Evolutionary conservation across 2,113 vertebrate species (phyloP), one percentile per base, ranked within the genome.

Genomic region (Mixornis gularis): DNA sequence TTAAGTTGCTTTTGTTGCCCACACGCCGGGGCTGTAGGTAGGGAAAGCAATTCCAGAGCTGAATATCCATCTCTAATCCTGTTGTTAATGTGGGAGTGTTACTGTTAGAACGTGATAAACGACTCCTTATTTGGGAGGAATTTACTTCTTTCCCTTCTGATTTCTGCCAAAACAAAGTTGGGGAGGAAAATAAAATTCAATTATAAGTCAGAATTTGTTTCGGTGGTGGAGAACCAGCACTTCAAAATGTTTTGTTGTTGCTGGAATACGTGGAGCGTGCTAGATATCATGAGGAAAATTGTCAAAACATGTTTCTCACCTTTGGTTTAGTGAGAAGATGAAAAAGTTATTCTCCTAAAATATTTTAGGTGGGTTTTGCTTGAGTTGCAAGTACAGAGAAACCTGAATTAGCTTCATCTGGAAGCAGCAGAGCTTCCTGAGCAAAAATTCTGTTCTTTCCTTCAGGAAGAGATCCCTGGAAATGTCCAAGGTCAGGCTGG

Each of bases 31-130:
- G 84, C 77, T 9, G 16, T 17, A 4, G 4, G 14, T 81, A 8
- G 12, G 24, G 48, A 69, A 87, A 46, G 66, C 82, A 95, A 78
- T 91, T 94, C 73, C 85, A 83, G 59, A 73, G 74, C 8, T 88
- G 71, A 90, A 70, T 73, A 83, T 95, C 52, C 82, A 51, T 87
- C 64, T 83, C 88, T 94, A 77, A 91, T 95, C 71, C 90, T 27
- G 1, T 17, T 85, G 79, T 79, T 65, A 34, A 69, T 48, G 70
- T 38, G 53, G 68, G 90, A 94, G 72, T 88, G 82, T 72, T 90
- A 46, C 46, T 91, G 87, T 69, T 87, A 64, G 87, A 44, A 87
- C 22, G 18, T 90, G 93, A 91, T 91, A 79, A 95, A 96, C 0
- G 46, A 22, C 74, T 92, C 63, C 87, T 73, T 89, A 32, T 72